Conservation (phyloP, 2,113 vertebrate species). For the Nematolebias whitei region DNA sequence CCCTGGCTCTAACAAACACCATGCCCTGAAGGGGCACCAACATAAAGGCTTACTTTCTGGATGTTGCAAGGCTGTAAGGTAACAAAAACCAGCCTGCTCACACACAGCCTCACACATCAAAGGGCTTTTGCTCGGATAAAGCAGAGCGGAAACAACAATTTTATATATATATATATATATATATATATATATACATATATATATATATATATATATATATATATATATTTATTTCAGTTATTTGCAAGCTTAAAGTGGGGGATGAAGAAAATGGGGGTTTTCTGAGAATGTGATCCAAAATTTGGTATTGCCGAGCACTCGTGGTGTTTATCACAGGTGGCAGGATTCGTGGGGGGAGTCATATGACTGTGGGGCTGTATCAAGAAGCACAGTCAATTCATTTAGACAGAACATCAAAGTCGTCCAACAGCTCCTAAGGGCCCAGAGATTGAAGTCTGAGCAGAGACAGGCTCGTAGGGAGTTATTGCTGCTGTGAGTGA, state of each 20-base stretch:
- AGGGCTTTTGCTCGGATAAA: conserved; percentile 46
- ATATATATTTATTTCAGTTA: conserved; percentile 37
- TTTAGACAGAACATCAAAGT: conserved; percentile 80
- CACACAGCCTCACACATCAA: conserved; percentile 62
- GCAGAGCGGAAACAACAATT: conserved; percentile 40
- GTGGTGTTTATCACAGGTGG: conserved; percentile 71
- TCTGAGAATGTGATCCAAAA: conserved; percentile 45
- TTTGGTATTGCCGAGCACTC: conserved; percentile 31
- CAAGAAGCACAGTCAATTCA: conserved; percentile 73
- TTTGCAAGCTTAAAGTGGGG: conserved; percentile 45
- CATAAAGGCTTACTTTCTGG: conserved; percentile 64
- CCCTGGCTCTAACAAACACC: conserved; percentile 60
- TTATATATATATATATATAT: conserved; percentile 24
- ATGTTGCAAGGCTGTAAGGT: conserved; percentile 61
- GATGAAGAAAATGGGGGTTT: conserved; percentile 4
- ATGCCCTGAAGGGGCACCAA: conserved; percentile 59
- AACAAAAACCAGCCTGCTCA: conserved; percentile 59
- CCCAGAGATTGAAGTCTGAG: conserved; percentile 71
- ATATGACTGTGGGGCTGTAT: conserved; percentile 63
- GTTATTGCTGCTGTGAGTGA: conserved; percentile 63
- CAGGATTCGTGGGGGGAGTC: conserved; percentile 52
- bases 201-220: conserved; percentile 31
- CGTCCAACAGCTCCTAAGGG: conserved; percentile 72
- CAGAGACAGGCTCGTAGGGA: conserved; percentile 64
- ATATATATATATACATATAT: conserved; percentile 11